Evolutionary conservation across 1,140 invertebrate species (phyloP).

Genomic region (Brachystomella parvula): DNA sequence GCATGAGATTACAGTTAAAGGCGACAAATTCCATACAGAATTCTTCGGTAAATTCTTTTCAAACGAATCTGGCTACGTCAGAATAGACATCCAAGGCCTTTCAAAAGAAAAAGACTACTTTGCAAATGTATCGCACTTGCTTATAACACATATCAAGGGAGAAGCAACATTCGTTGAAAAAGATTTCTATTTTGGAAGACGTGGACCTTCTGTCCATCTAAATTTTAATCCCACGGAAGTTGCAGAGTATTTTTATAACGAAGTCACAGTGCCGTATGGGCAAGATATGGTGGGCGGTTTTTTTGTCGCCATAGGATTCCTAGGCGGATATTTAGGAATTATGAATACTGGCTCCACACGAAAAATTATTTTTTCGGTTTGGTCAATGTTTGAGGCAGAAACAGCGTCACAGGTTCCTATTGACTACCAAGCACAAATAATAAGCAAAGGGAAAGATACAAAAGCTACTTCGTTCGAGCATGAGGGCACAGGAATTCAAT

Average conservation of each 20-base stretch:
- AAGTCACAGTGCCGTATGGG: constrained; percentile 26
- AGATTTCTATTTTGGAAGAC: constrained; percentile 25
- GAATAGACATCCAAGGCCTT: constrained; percentile 26
- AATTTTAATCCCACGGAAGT: not conserved
- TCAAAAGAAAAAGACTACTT: constrained; percentile 14
- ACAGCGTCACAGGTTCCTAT: constrained; percentile 30
- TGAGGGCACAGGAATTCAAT: constrained; percentile 26
- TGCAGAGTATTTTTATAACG: constrained; percentile 35
- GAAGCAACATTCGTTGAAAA: constrained; percentile 13
- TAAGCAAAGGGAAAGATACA: constrained; percentile 20
- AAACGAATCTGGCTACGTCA: constrained; percentile 15
- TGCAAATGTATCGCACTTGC: constrained; percentile 12
- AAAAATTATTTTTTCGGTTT: constrained; percentile 34
- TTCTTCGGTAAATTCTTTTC: constrained; percentile 20
- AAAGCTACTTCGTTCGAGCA: constrained; percentile 24
- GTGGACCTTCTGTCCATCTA: constrained; percentile 34
- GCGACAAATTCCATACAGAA: constrained; percentile 18
- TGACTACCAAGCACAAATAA: constrained; percentile 25
- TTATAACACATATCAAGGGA: not conserved
- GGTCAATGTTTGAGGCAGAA: constrained; percentile 27
- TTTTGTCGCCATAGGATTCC: constrained; percentile 29
- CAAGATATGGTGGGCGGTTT: constrained; percentile 28
- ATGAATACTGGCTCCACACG: constrained; percentile 27
- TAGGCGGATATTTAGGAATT: constrained; percentile 34
- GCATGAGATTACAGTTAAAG: constrained; percentile 5